These are phyloP conservation scores for Lottia scabra DNA, from an alignment of 2,888 invertebrate species.

Conservation along the genomic window DNA sequence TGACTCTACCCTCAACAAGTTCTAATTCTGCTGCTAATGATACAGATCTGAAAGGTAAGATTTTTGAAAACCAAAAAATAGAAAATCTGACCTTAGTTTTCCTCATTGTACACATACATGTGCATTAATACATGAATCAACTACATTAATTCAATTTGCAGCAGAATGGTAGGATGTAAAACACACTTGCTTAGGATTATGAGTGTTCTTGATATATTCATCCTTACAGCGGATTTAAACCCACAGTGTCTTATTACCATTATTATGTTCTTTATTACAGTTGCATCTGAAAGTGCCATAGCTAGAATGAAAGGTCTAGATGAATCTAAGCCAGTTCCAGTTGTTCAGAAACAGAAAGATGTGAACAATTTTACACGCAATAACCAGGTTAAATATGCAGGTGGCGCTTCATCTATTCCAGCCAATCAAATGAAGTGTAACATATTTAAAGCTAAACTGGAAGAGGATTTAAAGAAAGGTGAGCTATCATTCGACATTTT, in stretches of 20 bases:
- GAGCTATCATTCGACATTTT: conserved; percentile 10
- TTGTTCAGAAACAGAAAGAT: conserved; percentile 59
- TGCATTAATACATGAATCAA: no score
- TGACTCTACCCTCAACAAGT: conserved; percentile 23
- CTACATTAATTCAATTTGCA: no score
- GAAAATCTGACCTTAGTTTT: no score
- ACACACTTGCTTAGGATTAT: no score
- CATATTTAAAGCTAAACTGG: conserved; percentile 86
- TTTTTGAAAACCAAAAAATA: no score
- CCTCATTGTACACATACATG: no score
- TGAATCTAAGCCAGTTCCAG: conserved; percentile 40
- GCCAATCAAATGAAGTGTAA: conserved; percentile 94
- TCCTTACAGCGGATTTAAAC: no score
- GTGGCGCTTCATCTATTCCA: conserved; percentile 76
- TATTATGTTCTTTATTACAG: conserved; percentile 39
- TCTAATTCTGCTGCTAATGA: conserved; percentile 23
- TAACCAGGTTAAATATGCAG: conserved; percentile 70
- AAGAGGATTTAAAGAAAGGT: conserved; percentile 74
- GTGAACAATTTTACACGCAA: conserved; percentile 68
- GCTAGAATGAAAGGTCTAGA: conserved; percentile 69
- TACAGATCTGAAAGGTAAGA: conserved; percentile 45
- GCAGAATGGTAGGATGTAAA: no score
- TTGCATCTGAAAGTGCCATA: conserved; percentile 64
- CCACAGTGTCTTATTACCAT: no score
- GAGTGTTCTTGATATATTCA: no score